A percentile compares a stretch with the other conserved stretches of the same genome.
phyloP scores from a whole-genome alignment of 2,113 vertebrate genomes.

The Leiothrix lutea region DNA sequence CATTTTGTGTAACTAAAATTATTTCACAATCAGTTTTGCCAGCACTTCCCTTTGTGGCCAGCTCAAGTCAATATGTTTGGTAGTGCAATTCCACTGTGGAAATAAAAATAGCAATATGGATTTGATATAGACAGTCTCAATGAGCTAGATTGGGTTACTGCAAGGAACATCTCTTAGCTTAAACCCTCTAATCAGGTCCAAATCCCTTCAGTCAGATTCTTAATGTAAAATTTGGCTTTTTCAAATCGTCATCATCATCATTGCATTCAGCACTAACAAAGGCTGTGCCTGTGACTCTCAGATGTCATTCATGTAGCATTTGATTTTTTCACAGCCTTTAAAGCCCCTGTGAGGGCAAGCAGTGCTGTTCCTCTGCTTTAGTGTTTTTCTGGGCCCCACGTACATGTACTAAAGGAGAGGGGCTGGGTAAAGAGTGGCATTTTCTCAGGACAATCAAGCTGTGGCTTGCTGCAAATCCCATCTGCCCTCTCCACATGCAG shows the following conservation, averaged over 20 bases:
- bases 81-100: neutral
- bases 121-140: neutral
- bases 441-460: slow-evolving; percentile 45
- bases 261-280: neutral
- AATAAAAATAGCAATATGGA: neutral
- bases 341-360: neutral
- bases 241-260: neutral
- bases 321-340: neutral
- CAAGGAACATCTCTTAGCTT: neutral
- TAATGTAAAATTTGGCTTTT: neutral
- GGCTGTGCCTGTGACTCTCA: neutral
- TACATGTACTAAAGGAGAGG: neutral
- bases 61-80: neutral
- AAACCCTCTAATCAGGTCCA: neutral
- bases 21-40: neutral
- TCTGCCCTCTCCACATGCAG: slow-evolving; percentile 37
- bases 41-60: neutral
- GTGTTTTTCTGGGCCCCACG: neutral
- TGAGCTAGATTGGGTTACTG: neutral
- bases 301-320: neutral
- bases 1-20: neutral
- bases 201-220: neutral
- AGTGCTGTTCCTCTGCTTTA: neutral
- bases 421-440: neutral
- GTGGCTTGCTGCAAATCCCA: slow-evolving; percentile 37